phyloP scores from a whole-genome alignment of 2,888 invertebrate genomes.

The Coremacera marginata region DNA sequence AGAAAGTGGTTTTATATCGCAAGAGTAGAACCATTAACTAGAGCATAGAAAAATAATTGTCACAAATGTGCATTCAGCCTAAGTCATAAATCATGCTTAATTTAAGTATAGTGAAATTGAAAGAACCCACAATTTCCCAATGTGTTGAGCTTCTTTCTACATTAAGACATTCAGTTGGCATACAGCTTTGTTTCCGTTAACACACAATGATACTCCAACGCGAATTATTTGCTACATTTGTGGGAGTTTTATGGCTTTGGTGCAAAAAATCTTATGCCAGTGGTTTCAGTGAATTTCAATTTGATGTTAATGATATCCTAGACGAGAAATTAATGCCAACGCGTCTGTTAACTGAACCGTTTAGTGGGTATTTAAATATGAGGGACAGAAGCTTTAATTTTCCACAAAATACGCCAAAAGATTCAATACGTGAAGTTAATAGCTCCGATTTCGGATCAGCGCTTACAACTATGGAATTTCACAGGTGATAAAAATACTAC shows the following conservation, averaged over 20 bases:
- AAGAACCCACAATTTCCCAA: neutral
- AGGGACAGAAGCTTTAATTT: neutral
- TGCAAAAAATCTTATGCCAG: neutral
- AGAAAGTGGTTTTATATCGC: too few relatives aligned
- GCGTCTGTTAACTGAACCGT: constrained; percentile 71
- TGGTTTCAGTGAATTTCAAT: constrained; percentile 43
- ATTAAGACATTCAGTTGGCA: neutral
- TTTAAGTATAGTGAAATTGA: neutral
- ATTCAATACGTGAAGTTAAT: constrained; percentile 57
- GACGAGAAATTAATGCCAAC: constrained; percentile 79
- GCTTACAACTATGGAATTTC: constrained; percentile 76
- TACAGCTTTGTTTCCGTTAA: neutral
- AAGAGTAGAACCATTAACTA: too few relatives aligned
- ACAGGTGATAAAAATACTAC: constrained; percentile 71
- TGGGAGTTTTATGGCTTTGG: neutral
- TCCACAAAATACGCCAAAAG: neutral
- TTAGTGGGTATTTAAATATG: constrained; percentile 47
- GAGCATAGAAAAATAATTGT: too few relatives aligned
- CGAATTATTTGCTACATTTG: neutral
- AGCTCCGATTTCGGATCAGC: constrained; percentile 72
- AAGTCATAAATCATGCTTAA: neutral
- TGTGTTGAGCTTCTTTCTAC: neutral
- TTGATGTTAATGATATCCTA: constrained; percentile 77
- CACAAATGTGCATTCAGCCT: too few relatives aligned
- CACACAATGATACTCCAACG: neutral